phyloP scores from a whole-genome alignment of 2,888 invertebrate species.

The Hedya salicella region DNA sequence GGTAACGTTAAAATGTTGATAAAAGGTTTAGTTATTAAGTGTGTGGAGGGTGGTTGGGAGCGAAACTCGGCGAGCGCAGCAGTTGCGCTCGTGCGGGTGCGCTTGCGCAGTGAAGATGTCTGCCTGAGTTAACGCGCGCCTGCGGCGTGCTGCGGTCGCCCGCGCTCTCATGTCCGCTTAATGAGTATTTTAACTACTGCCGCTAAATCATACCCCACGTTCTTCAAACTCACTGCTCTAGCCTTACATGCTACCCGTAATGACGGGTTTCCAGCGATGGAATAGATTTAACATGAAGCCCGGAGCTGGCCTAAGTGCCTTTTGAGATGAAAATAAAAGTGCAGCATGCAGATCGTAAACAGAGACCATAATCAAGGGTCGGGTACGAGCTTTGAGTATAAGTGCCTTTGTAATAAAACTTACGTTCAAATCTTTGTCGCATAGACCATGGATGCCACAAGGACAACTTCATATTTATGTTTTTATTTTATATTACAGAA shows the following conservation, averaged over 20 bases:
- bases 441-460: neutral
- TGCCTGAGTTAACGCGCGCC: constrained; percentile 63
- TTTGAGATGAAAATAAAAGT: constrained; percentile 38
- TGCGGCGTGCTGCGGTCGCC: constrained; percentile 61
- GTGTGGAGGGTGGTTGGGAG: neutral
- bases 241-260: constrained; percentile 41
- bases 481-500: no score
- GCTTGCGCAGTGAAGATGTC: constrained; percentile 66
- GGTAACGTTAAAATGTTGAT: neutral
- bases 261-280: constrained; percentile 39
- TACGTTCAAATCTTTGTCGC: constrained; percentile 17
- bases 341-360: constrained; percentile 32
- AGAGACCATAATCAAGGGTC: constrained; percentile 36
- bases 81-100: constrained; percentile 14
- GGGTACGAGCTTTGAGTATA: constrained; percentile 7
- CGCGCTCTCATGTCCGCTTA: constrained; percentile 63
- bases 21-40: neutral
- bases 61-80: neutral
- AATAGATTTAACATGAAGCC: constrained; percentile 43
- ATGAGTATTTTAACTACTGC: constrained; percentile 79
- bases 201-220: constrained; percentile 72
- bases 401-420: constrained; percentile 23
- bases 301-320: constrained; percentile 35
- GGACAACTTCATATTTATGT: neutral
- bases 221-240: constrained; percentile 52